Base-by-base conservation (phyloP, 92 coral and sea anemone species). In the Blastomussa wellsi region DNA sequence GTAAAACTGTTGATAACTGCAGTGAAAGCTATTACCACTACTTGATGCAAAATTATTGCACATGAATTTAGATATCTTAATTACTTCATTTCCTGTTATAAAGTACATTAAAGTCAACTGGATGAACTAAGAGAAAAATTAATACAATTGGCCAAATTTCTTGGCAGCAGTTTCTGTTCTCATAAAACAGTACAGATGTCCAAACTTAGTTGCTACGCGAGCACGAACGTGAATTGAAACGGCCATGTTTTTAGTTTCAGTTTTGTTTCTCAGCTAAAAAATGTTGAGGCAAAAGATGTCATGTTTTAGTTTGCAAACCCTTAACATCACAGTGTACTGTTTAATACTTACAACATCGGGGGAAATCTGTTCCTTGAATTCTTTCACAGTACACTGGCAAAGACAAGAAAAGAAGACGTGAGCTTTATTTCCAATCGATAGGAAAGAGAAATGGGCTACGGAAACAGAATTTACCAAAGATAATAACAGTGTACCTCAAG, bases 291-390 rank as follows among this genome's bases (percentile, higher is more conserved):
- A 3, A 44, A 44, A 44, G 12, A n/a, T n/a, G n/a, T n/a, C n/a
- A n/a, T n/a, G n/a, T n/a, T n/a, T n/a, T n/a, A n/a, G n/a, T n/a
- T 44, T 3, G 8, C 11, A 39, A 44, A 13, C 49, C 49, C 49
- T 13, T 44, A 6, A 44, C 49, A 44, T 44, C 11, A 13, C 49
- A 44, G 49, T 44, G 5, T 70, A 37, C 10, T 36, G 12, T 68
- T 33, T 70, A 70, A 70, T 65, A 91, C 95, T 88, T 80, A 94
- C 99, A 74, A 97, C 95, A 82, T 88, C 95, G 19, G 90, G 79
- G 2, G 98, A 94, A 41, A 97, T 93, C 59, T 94, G 92, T 71
- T 87, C 84, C 86, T 97, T 97, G 90, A 97, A 97, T 33, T 93
- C 99, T 82, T 93, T 92, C 55, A 97, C 99, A 64, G 97, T 87